Conservation (phyloP, 1,140 invertebrate species). For the Zaprionus capensis region DNA sequence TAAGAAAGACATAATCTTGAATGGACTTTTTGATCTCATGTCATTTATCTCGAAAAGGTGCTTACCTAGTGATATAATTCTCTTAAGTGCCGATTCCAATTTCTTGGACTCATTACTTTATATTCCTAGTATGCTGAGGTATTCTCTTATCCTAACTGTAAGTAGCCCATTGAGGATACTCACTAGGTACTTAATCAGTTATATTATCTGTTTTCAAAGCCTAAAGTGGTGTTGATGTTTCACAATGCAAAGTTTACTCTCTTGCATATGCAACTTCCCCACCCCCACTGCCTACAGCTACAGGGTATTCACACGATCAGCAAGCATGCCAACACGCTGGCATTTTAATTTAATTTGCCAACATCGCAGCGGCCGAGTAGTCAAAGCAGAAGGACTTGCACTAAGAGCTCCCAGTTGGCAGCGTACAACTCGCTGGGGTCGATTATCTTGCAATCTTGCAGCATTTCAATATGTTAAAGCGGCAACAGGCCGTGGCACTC, state of each 20-base stretch:
- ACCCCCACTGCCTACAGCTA: background rate
- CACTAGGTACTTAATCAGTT: no score
- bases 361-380: background rate
- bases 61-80: no score
- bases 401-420: slow-evolving; percentile 5
- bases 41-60: no score
- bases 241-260: background rate
- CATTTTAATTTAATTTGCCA: slow-evolving; percentile 75
- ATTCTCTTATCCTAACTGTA: no score
- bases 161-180: no score
- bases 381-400: slow-evolving; percentile 4
- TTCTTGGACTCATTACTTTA: no score
- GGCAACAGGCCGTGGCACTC: background rate
- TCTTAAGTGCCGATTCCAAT: no score
- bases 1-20: no score
- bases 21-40: no score
- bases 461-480: slow-evolving; percentile 8
- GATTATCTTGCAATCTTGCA: slow-evolving; percentile 45
- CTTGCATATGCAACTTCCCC: accelerated
- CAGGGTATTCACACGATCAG: background rate
- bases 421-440: slow-evolving; percentile 7
- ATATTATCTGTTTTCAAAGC: no score
- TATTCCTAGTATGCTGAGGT: no score
- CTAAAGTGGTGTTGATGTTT: background rate
- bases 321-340: slow-evolving; percentile 34